A percentile compares a stretch with the other conserved stretches of the same genome.
These are phyloP conservation scores for Palloptera scutellata DNA, from an alignment of 2,888 invertebrate genomes.

Conservation along the genomic window DNA sequence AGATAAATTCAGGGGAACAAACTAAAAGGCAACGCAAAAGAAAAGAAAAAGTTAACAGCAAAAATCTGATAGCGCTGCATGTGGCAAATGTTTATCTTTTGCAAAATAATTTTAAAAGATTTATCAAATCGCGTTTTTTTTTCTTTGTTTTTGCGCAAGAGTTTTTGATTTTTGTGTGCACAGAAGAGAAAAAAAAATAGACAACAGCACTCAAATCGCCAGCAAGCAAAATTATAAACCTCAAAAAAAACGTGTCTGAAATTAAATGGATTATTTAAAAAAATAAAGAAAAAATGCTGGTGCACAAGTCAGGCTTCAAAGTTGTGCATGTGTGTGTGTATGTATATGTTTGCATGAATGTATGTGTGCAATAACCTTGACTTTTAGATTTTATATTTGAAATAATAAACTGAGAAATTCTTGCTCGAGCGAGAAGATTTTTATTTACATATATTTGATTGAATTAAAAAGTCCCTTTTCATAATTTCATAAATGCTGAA, in stretches of 20 bases:
- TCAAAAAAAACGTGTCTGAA: background rate
- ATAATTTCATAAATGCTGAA: no score
- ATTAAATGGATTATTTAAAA: background rate
- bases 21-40: background rate
- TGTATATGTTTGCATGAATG: background rate
- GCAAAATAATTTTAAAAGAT: background rate
- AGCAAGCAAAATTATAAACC: background rate
- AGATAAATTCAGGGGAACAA: background rate
- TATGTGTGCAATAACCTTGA: background rate
- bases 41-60: no score
- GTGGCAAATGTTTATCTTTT: conserved; percentile 8
- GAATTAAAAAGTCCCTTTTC: no score
- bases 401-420: no score
- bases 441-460: no score
- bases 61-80: conserved; percentile 22
- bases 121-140: background rate
- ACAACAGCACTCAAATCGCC: background rate
- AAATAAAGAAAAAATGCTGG: background rate
- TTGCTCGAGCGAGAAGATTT: no score
- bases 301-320: background rate
- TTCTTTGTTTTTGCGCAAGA: no score
- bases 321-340: background rate
- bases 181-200: no score
- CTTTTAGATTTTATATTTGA: background rate
- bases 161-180: no score